phyloP scores from a whole-genome alignment of 2,113 vertebrate genomes.

The Psilopsiagon aymara region DNA sequence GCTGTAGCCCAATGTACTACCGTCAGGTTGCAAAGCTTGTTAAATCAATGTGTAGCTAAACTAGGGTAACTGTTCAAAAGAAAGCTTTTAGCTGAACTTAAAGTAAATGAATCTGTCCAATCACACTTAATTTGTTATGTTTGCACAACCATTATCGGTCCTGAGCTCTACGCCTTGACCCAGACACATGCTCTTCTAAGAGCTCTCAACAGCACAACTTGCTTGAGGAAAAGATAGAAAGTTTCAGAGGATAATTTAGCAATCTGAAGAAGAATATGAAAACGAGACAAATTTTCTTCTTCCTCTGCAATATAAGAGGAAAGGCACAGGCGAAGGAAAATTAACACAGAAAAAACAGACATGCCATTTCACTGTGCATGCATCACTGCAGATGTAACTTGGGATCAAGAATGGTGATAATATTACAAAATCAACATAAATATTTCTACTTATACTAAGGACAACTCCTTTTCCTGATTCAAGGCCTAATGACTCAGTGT shows the following conservation, averaged over 20 bases:
- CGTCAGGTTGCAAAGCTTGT: not conserved
- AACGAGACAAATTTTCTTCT: not conserved
- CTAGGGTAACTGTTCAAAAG: not conserved
- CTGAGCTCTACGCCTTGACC: not conserved
- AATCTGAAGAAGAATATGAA: not conserved
- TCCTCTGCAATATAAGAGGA: not conserved
- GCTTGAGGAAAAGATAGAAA: not conserved
- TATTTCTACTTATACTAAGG: not conserved
- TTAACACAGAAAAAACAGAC: not conserved
- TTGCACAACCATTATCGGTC: not conserved
- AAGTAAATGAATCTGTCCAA: not conserved
- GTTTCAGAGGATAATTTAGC: not conserved
- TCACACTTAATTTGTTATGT: not conserved
- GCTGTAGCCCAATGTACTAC: not conserved
- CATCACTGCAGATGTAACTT: not conserved
- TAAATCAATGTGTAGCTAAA: not conserved
- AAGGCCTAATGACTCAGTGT: not conserved
- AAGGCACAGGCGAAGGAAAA: not conserved
- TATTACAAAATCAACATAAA: constrained; percentile 1
- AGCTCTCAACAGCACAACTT: not conserved
- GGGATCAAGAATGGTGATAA: not conserved
- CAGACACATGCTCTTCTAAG: not conserved
- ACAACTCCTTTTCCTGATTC: not conserved
- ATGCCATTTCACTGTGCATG: not conserved
- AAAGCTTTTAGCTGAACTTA: not conserved